Percentiles rank a stretch among this genome's conserved stretches.
Evolutionary conservation across 2,888 invertebrate species (phyloP).

Genomic region (Caenorhabditis sp.): DNA sequence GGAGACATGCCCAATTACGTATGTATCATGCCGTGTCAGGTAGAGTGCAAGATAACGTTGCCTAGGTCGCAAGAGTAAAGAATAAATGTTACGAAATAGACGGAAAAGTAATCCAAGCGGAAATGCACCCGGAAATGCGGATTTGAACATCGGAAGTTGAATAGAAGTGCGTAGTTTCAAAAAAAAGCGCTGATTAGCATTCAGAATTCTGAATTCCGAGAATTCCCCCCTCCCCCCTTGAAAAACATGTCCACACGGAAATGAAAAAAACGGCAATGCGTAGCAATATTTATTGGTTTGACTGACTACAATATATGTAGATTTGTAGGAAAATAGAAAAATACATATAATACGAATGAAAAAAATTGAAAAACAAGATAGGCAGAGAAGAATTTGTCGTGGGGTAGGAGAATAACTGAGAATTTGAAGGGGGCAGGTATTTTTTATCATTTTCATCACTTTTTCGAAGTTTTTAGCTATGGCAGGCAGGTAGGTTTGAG

Average conservation of each 20-base stretch:
- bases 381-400: constrained; percentile 19
- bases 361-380: constrained; percentile 7
- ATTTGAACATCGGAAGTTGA: too few species aligned
- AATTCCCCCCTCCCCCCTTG: too few species aligned
- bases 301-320: too few species aligned
- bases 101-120: too few species aligned
- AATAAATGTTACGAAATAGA: too few species aligned
- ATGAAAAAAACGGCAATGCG: not conserved
- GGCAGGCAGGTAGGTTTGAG: constrained; percentile 19
- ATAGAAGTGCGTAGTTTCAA: too few species aligned
- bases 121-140: too few species aligned
- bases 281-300: too few species aligned
- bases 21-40: constrained; percentile 38
- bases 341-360: constrained; percentile 11
- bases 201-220: too few species aligned
- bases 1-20: constrained; percentile 24
- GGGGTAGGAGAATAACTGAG: not conserved
- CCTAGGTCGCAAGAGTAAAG: constrained; percentile 23
- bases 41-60: constrained; percentile 25
- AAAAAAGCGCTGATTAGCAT: too few species aligned
- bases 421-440: not conserved
- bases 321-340: too few species aligned
- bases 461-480: too few species aligned
- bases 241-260: not conserved
- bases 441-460: constrained; percentile 16